phyloP scores from a whole-genome alignment of 2,888 invertebrate species.

The Monochamus alternatus region DNA sequence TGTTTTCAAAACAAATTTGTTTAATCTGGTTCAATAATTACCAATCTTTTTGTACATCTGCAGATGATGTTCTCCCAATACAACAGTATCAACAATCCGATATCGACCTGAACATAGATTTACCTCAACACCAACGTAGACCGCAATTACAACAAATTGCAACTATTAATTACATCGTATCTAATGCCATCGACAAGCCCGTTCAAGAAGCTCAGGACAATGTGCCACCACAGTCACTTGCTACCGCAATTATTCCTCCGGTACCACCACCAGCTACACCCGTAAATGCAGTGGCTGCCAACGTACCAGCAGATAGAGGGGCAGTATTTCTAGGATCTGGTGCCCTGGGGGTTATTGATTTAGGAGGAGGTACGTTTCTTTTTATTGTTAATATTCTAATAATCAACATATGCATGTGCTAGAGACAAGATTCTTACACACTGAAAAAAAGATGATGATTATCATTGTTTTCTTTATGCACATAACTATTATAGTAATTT shows the following conservation, averaged over 20 bases:
- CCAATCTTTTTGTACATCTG: neutral
- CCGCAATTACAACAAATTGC: conserved; percentile 28
- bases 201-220: conserved; percentile 61
- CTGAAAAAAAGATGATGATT: too few relatives aligned
- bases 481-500: too few relatives aligned
- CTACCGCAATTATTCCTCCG: conserved; percentile 61
- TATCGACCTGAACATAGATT: conserved; percentile 15
- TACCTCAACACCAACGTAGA: neutral
- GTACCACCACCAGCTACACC: conserved; percentile 62
- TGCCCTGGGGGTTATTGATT: conserved; percentile 64
- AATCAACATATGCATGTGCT: too few relatives aligned
- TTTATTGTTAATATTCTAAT: too few relatives aligned
- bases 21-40: neutral
- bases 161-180: conserved; percentile 25
- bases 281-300: conserved; percentile 61
- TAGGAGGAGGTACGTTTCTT: conserved; percentile 64
- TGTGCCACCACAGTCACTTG: conserved; percentile 59
- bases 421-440: too few relatives aligned
- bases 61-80: conserved; percentile 47
- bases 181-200: conserved; percentile 62
- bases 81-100: conserved; percentile 28
- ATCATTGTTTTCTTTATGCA: too few relatives aligned
- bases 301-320: conserved; percentile 59
- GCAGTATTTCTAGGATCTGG: conserved; percentile 67
- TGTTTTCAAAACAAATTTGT: neutral